phyloP scores from a whole-genome alignment of 2,113 vertebrate species.

The Leptocoma aspasia region DNA sequence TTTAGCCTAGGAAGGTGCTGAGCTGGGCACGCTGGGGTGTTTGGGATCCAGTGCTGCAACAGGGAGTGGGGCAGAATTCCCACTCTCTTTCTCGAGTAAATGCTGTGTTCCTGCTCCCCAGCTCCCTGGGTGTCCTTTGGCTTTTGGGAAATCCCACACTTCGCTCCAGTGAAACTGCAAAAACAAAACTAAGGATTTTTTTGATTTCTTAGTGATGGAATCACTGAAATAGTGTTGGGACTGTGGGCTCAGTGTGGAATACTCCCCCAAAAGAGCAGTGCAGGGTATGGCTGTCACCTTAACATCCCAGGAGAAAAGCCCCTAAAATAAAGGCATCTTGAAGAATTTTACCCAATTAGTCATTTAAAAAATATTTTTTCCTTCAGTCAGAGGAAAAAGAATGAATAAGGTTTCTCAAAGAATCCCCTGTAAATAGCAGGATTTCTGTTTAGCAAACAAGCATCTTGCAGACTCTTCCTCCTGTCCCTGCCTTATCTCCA shows the following conservation, averaged over 20 bases:
- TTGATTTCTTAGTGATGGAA: rapidly evolving
- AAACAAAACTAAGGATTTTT: rapidly evolving
- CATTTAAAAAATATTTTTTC: not conserved
- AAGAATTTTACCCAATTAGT: not conserved
- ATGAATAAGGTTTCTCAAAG: not conserved
- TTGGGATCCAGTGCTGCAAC: not conserved
- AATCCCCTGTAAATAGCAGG: not conserved
- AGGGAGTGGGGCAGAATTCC: not conserved
- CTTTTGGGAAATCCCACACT: not conserved
- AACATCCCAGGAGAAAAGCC: not conserved
- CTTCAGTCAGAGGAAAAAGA: not conserved
- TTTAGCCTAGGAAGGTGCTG: not conserved
- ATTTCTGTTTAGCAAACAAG: not conserved
- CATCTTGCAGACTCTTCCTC: not conserved
- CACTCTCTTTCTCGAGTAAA: rapidly evolving
- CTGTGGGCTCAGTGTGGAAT: rapidly evolving
- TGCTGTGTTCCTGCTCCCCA: not conserved
- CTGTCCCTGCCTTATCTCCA: not conserved
- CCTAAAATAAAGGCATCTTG: not conserved
- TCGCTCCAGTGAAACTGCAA: not conserved
- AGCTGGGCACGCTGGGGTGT: rapidly evolving
- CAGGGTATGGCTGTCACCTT: rapidly evolving
- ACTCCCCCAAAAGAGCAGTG: not conserved
- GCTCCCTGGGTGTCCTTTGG: rapidly evolving
- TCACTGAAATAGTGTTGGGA: rapidly evolving